phyloP scores from a whole-genome alignment of 2,113 vertebrate genomes.

The Lepidothrix coronata region DNA sequence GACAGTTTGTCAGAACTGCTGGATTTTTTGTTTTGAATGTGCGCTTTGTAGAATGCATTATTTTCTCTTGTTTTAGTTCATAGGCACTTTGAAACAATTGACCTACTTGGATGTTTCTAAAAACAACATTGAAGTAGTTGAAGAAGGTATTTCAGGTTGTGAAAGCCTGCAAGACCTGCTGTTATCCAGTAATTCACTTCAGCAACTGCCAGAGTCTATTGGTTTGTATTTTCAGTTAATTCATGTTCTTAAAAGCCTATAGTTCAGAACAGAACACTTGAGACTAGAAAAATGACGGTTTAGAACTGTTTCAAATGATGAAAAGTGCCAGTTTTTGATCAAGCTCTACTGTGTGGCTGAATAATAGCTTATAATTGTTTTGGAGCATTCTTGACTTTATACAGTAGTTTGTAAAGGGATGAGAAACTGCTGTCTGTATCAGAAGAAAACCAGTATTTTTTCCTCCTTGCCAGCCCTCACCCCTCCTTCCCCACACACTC shows the following conservation, averaged over 20 bases:
- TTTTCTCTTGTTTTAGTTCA: slow-evolving; percentile 77
- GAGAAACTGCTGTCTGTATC: background rate
- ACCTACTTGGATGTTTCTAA: slow-evolving; percentile 95
- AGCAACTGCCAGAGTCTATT: slow-evolving; percentile 92
- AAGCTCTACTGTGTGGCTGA: background rate
- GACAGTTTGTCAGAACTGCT: background rate
- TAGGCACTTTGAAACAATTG: slow-evolving; percentile 92
- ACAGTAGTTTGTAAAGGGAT: background rate
- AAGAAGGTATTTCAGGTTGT: slow-evolving; percentile 93
- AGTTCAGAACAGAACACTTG: background rate
- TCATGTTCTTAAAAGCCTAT: background rate
- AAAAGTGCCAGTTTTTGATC: background rate
- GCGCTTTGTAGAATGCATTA: background rate
- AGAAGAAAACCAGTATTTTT: background rate
- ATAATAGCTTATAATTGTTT: background rate
- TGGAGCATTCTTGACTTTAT: background rate
- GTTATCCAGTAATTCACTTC: slow-evolving; percentile 93
- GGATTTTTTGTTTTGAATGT: background rate
- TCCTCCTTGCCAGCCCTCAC: background rate
- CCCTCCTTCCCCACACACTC: fast-evolving
- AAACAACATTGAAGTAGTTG: slow-evolving; percentile 94
- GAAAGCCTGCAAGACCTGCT: slow-evolving; percentile 93
- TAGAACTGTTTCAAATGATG: background rate
- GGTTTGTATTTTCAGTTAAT: slow-evolving; percentile 78
- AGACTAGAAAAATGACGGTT: background rate